These are phyloP conservation scores for Cylindroiulus punctatus DNA, from an alignment of 2,888 invertebrate species.

Conservation along the genomic window DNA sequence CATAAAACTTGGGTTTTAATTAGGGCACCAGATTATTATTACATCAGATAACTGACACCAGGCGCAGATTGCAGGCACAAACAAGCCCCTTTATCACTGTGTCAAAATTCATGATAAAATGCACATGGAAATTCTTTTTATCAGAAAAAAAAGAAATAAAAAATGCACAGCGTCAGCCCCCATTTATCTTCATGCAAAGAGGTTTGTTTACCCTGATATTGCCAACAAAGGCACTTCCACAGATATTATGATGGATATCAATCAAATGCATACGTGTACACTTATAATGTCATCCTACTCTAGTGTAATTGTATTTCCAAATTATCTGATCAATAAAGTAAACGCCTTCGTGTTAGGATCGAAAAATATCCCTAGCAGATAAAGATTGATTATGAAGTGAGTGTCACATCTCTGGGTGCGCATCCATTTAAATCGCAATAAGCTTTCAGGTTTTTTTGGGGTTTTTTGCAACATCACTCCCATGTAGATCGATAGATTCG, in stretches of 20 bases:
- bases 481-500: neutral
- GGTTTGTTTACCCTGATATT: constrained; percentile 33
- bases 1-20: constrained; percentile 5
- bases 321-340: constrained; percentile 47
- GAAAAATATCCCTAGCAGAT: neutral
- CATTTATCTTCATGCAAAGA: neutral
- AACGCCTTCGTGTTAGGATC: neutral
- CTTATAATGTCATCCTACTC: constrained; percentile 19
- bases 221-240: neutral
- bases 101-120: constrained; percentile 6
- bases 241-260: constrained; percentile 28
- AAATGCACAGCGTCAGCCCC: neutral
- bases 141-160: neutral
- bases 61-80: neutral
- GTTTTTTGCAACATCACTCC: neutral
- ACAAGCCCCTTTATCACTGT: neutral
- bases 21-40: neutral
- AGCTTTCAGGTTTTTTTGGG: neutral
- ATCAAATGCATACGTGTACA: neutral
- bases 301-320: constrained; percentile 28
- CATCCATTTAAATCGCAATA: neutral
- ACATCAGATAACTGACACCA: neutral
- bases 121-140: neutral
- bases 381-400: constrained; percentile 24
- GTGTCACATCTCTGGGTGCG: neutral